Percentiles rank a stretch among this genome's conserved stretches.
These are phyloP conservation scores for Drosophila teissieri DNA, from an alignment of 1,140 invertebrate genomes.

Conservation along the genomic window DNA sequence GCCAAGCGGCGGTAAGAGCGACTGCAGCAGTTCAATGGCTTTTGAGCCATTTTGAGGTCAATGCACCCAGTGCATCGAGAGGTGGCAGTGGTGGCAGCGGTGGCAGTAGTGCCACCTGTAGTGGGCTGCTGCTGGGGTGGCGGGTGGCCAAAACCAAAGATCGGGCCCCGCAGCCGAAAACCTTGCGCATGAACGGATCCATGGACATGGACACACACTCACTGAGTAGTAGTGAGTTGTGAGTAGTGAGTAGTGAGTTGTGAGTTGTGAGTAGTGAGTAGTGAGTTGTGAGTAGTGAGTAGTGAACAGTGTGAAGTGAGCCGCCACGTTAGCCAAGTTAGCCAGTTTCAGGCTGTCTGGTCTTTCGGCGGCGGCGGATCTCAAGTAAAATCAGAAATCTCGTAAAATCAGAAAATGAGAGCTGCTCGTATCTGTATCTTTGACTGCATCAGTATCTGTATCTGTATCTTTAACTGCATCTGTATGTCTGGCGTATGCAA, in stretches of 20 bases:
- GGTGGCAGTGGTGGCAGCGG: neutral
- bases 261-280: neutral
- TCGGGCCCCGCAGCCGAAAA: conserved; percentile 56
- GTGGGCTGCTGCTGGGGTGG: neutral
- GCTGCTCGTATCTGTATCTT: conserved; percentile 36
- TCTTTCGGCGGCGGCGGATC: neutral
- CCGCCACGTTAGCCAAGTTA: conserved; percentile 22
- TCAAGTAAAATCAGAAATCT: conserved; percentile 6
- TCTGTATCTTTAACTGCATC: conserved; percentile 1
- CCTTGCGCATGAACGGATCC: conserved; percentile 84
- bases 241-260: too few relatives aligned
- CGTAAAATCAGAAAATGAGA: conserved; percentile 21
- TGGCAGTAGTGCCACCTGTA: neutral
- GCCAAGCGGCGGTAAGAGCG: conserved; percentile 11
- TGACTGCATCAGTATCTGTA: conserved; percentile 9
- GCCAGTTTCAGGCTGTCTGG: conserved; percentile 15
- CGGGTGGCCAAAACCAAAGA: conserved; percentile 36
- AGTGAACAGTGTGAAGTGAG: neutral
- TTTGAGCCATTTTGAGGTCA: conserved; percentile 84
- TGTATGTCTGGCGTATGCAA: conserved; percentile 6
- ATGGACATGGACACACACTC: conserved; percentile 76
- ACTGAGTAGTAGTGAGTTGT: neutral
- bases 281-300: neutral
- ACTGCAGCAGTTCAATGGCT: conserved; percentile 78
- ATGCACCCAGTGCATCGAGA: conserved; percentile 64